A percentile compares a stretch with the other conserved stretches of the same genome.
Evolutionary conservation across 2,888 invertebrate species (phyloP).

Genomic region (Drosophila merina): DNA sequence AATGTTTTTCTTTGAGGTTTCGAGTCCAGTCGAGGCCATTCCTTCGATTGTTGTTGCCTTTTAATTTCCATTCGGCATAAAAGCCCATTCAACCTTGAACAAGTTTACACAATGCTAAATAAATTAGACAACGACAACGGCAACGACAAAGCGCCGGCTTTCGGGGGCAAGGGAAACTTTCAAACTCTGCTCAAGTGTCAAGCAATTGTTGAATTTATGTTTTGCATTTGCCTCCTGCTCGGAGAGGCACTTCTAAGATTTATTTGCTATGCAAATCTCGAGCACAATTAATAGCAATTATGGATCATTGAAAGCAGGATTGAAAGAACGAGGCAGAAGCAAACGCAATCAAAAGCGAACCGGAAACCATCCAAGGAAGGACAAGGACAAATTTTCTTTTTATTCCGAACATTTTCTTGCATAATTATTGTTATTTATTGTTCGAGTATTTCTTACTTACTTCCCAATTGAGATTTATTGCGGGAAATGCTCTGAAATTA

Average conservation of each 20-base stretch:
- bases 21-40: conserved; percentile 3
- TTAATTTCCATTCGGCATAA: conserved; percentile 40
- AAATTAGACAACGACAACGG: conserved; percentile 39
- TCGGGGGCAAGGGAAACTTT: conserved; percentile 17
- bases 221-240: conserved; percentile 32
- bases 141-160: neutral
- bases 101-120: conserved; percentile 62
- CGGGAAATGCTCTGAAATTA: conserved; percentile 46
- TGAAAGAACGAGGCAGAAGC: conserved; percentile 29
- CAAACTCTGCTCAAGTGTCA: conserved; percentile 33
- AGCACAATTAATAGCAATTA: conserved; percentile 73
- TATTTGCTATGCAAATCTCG: conserved; percentile 60
- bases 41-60: conserved; percentile 20
- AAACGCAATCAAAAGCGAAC: neutral
- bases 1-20: conserved; percentile 55
- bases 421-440: conserved; percentile 45
- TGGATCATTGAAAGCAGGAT: conserved; percentile 55
- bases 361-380: neutral
- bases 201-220: conserved; percentile 61
- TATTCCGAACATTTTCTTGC: conserved; percentile 37
- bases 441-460: conserved; percentile 33
- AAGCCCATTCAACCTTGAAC: conserved; percentile 69
- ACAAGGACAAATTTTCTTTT: conserved; percentile 13
- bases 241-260: conserved; percentile 8
- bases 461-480: conserved; percentile 40